phyloP scores from a whole-genome alignment of 2,888 invertebrate genomes.

The Cistogaster globosa region DNA sequence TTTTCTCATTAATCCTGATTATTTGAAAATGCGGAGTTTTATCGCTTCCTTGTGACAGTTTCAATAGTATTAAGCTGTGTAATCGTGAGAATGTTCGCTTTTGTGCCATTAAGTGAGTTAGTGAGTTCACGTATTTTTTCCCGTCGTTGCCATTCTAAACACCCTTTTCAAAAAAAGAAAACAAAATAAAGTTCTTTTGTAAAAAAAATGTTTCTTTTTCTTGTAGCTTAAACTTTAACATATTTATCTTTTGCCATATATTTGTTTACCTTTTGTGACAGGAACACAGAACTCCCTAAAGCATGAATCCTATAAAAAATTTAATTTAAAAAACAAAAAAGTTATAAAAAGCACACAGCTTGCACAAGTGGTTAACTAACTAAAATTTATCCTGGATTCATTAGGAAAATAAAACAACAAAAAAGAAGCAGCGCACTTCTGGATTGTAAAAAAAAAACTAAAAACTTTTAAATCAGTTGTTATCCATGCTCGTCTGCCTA shows the following conservation, averaged over 20 bases:
- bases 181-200: neutral
- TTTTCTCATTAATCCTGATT: conserved; percentile 69
- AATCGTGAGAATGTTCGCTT: conserved; percentile 30
- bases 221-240: conserved; percentile 32
- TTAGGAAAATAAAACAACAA: conserved; percentile 59
- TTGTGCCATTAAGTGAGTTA: conserved; percentile 34
- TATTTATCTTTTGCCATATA: conserved; percentile 53
- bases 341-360: conserved; percentile 47
- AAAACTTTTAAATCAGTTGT: conserved; percentile 65
- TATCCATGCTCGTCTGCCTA: conserved; percentile 44
- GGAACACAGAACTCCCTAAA: conserved; percentile 63
- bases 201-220: neutral
- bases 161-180: too few relatives aligned
- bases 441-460: conserved; percentile 3
- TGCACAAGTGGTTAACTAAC: conserved; percentile 62
- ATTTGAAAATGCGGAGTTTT: conserved; percentile 68
- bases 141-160: neutral
- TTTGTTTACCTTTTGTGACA: conserved; percentile 56
- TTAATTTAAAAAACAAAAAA: conserved; percentile 21
- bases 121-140: conserved; percentile 17
- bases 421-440: conserved; percentile 22
- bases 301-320: conserved; percentile 53
- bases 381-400: conserved; percentile 63
- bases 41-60: conserved; percentile 65
- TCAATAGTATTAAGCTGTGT: conserved; percentile 64